phyloP scores from a whole-genome alignment of 2,113 vertebrate species.

The Axis porcinus region DNA sequence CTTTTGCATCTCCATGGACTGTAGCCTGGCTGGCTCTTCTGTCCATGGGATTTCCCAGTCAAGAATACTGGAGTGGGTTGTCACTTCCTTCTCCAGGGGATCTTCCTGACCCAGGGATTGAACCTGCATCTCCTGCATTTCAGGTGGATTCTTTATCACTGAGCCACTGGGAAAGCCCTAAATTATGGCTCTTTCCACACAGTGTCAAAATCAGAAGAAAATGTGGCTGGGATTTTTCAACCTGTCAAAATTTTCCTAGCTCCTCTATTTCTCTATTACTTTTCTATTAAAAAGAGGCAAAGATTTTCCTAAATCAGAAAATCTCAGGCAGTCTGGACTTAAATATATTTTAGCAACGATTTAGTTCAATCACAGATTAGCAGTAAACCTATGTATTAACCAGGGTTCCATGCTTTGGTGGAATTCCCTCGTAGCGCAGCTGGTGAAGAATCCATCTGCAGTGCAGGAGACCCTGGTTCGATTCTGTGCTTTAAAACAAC shows the following conservation, averaged over 20 bases:
- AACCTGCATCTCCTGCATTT: too few species aligned
- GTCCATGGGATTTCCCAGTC: too few species aligned
- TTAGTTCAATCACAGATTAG: neutral
- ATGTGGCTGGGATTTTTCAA: neutral
- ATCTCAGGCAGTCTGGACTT: neutral
- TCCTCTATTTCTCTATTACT: neutral
- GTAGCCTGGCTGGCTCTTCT: too few species aligned
- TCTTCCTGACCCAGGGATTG: too few species aligned
- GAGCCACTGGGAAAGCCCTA: neutral
- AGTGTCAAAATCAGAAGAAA: neutral
- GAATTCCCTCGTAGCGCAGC: too few species aligned
- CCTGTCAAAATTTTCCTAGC: neutral
- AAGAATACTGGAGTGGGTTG: too few species aligned
- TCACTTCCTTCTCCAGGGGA: too few species aligned
- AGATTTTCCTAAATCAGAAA: neutral
- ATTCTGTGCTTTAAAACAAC: neutral
- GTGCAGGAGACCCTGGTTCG: too few species aligned
- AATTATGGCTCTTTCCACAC: neutral
- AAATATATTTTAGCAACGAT: neutral
- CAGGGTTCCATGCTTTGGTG: neutral
- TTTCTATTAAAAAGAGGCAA: neutral
- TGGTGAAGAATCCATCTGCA: too few species aligned
- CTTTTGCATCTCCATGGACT: neutral
- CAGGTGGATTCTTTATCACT: too few species aligned
- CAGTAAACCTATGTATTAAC: neutral